Base-by-base conservation (phyloP, 1,140 invertebrate genomes). In the Anadara kagoshimensis region DNA sequence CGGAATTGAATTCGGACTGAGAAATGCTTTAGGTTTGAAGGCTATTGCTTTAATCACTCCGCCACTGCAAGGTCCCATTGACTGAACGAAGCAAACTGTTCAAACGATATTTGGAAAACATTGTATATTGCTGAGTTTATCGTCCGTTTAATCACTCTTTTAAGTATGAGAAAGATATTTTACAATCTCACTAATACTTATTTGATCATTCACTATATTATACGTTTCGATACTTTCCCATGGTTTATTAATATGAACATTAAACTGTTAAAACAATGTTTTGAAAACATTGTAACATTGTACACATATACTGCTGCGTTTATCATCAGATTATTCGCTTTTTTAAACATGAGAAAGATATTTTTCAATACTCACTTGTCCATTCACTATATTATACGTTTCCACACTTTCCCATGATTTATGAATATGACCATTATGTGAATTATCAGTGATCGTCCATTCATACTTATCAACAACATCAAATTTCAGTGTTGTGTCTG, bases 361-460 rank as follows among this genome's bases (percentile, higher is more conserved):
- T 71, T 43, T 5, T 20, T 57, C 4, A 76, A 5, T 69, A 36
- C 29, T 36, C 7, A 36, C 29, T 36, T 36, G 29, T 36, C 29
- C 29, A 36, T 36, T 36, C 7, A 36, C 2, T 36, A 36, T 7
- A 36, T 36, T 36, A 7, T 3, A 36, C 7, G 29, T 36, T 36
- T 36, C 29, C 8, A 71, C 29, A 26, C 54, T 22, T 26, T 26
- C 54, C 73, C 73, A 75, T 20, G 62, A 54, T 22, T 67, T 75
- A n/a, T 70, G 63, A 16, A 68, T 69, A 41, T 63, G 29, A 0
- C 67, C 67, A 1, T 45, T 45, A 12, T 16, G 10, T 14, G 68
- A 70, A 14, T 75, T 56, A 44, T 78, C 72, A 22, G 76, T 78
- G 10, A 78, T 70, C n/a, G 71, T 59, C 64, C 72, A 78, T 44